These are phyloP conservation scores for Daphoenositta chrysoptera DNA, from an alignment of 2,113 vertebrate species.

Conservation along the genomic window DNA sequence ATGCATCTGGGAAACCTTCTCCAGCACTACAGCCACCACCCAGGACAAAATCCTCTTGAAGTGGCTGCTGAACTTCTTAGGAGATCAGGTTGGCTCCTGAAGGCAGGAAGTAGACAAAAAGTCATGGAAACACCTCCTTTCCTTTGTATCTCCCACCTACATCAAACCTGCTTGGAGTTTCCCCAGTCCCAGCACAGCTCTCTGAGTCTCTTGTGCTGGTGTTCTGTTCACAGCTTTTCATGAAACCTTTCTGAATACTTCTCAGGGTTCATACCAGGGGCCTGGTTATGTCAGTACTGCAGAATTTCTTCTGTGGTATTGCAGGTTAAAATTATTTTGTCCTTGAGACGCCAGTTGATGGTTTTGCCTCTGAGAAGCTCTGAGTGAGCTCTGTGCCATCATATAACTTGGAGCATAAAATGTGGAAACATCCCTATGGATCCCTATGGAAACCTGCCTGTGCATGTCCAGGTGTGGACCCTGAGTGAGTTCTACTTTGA, in stretches of 20 bases:
- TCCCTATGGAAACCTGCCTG: neutral
- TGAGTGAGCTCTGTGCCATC: neutral
- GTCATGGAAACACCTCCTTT: neutral
- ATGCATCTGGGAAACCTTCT: neutral
- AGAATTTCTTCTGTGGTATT: neutral
- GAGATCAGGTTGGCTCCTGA: neutral
- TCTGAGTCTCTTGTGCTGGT: neutral
- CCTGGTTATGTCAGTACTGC: neutral
- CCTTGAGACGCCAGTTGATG: neutral
- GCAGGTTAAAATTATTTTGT: neutral
- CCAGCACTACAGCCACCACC: neutral
- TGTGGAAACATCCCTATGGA: neutral
- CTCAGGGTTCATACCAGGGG: neutral
- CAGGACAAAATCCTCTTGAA: neutral
- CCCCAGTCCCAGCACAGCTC: neutral
- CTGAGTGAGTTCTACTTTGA: neutral
- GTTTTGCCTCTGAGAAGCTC: neutral
- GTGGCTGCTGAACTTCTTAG: neutral
- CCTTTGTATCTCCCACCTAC: neutral
- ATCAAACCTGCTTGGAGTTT: neutral
- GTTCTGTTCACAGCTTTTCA: neutral
- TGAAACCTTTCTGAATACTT: neutral
- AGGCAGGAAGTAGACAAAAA: neutral
- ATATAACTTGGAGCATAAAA: neutral
- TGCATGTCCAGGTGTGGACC: neutral